Evolutionary conservation across 2,888 invertebrate genomes (phyloP).

Genomic region (Notodonta dromedarius): DNA sequence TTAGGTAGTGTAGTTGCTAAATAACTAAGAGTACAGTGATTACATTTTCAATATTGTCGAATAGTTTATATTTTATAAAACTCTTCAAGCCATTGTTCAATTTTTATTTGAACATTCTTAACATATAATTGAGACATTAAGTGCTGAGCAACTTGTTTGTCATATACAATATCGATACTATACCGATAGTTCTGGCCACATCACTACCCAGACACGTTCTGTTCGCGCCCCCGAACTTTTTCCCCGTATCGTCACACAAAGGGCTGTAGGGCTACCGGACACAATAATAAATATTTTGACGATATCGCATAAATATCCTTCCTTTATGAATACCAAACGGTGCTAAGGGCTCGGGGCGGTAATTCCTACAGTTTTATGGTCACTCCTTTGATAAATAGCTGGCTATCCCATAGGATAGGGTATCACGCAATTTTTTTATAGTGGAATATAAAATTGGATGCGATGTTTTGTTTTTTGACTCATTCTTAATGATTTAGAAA

Average conservation of each 20-base stretch:
- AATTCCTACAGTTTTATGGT: conserved; percentile 75
- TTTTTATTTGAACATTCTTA: no score
- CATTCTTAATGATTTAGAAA: no score
- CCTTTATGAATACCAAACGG: conserved; percentile 82
- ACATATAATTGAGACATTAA: no score
- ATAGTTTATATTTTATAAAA: no score
- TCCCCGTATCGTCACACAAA: conserved; percentile 72
- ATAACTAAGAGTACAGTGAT: no score
- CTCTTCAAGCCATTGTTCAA: no score
- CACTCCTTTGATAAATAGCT: conserved; percentile 76
- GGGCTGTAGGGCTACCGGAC: conserved; percentile 77
- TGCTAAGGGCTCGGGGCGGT: conserved; percentile 71
- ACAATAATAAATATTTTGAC: conserved; percentile 84
- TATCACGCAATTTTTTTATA: conserved; percentile 58
- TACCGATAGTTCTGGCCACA: neutral
- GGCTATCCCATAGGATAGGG: conserved; percentile 69
- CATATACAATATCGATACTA: conserved; percentile 16
- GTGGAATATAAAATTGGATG: conserved; percentile 36
- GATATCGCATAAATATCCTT: conserved; percentile 82
- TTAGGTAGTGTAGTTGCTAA: no score
- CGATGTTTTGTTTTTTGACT: neutral
- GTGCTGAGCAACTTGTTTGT: no score
- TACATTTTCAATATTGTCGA: no score
- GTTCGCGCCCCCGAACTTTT: conserved; percentile 80
- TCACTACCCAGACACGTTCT: conserved; percentile 52